phyloP scores from a whole-genome alignment of 2,797 vertebrate species.

The Zalophus californianus region DNA sequence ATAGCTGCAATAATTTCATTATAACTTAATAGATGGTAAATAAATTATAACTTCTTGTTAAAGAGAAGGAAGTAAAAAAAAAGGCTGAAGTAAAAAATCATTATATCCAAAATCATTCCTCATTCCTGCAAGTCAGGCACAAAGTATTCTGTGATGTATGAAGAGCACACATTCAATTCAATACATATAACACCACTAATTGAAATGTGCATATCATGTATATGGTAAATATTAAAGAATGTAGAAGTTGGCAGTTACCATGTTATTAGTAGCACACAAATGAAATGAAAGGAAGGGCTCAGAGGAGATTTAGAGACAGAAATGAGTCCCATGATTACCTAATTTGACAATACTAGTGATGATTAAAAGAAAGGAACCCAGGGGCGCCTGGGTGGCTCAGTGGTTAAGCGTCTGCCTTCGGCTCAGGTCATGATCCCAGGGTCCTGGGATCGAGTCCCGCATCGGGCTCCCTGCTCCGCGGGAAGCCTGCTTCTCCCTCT shows the following conservation, averaged over 20 bases:
- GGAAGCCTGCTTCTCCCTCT: no score
- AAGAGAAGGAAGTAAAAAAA: neutral
- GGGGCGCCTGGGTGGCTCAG: no score
- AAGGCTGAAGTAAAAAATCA: neutral
- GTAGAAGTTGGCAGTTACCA: neutral
- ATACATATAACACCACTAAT: neutral
- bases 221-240: neutral
- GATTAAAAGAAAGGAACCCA: neutral
- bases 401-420: no score
- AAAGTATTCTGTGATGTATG: neutral
- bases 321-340: neutral
- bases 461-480: no score
- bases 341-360: constrained; percentile 12
- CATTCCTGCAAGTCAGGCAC: neutral
- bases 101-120: neutral
- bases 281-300: neutral
- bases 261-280: neutral
- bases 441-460: no score
- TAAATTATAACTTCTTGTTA: neutral
- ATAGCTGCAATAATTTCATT: neutral
- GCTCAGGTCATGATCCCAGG: no score
- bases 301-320: neutral
- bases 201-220: neutral
- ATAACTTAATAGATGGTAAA: neutral
- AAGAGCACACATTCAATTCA: neutral